Percentiles rank a stretch among this genome's conserved stretches.
phyloP scores from a whole-genome alignment of 1,140 invertebrate species.

The Caenorhabditis elegans region WBcel235 BX284602.5:6732501-6733000 shows the following conservation, averaged over 20 bases:
- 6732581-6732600: slow-evolving; percentile 10
- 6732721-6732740: slow-evolving; percentile 5
- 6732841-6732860: not conserved
- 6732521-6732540: slow-evolving; percentile 9
- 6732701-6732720: not conserved
- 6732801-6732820: not conserved
- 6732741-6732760: slow-evolving; percentile 15
- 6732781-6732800: not conserved
- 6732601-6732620: not conserved
- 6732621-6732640: too few species aligned
- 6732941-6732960: slow-evolving; percentile 17
- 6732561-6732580: slow-evolving; percentile 8
- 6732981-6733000: not conserved
- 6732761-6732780: slow-evolving; percentile 9
- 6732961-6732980: slow-evolving; percentile 21
- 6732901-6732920: slow-evolving; percentile 18
- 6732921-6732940: not conserved
- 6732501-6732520: not conserved
- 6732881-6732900: not conserved
- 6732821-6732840: not conserved
- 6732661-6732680: not conserved
- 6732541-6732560: slow-evolving; percentile 19
- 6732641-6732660: too few species aligned
- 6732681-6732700: not conserved
- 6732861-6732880: not conserved